Conservation (phyloP, 2,888 invertebrate genomes). For the Dryococelus australis region DNA sequence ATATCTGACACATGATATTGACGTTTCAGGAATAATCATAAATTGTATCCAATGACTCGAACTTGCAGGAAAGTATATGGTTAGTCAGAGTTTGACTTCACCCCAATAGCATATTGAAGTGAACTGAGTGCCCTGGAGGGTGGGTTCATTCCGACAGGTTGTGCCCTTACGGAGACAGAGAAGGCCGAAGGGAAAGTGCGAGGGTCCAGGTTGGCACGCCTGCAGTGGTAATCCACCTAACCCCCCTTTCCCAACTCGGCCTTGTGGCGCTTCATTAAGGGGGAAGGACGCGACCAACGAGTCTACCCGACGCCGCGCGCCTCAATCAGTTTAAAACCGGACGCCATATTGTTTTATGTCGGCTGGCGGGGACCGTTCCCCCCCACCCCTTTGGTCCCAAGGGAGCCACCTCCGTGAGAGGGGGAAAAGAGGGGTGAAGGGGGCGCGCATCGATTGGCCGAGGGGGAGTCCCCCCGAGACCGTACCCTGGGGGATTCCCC, state of each 20-base stretch:
- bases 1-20: no score
- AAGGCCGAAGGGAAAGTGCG: not conserved
- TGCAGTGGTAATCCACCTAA: constrained; percentile 11
- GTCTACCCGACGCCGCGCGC: constrained; percentile 19
- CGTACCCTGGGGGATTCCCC: constrained; percentile 26
- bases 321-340: constrained; percentile 46
- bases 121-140: no score
- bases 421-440: constrained; percentile 24
- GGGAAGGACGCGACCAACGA: not conserved
- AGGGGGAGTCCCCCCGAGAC: constrained; percentile 29
- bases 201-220: constrained; percentile 22
- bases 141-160: no score
- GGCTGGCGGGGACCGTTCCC: constrained; percentile 35
- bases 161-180: not conserved
- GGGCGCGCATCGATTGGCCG: constrained; percentile 43
- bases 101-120: no score
- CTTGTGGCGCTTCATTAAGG: constrained; percentile 41
- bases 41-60: no score
- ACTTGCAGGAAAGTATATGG: no score
- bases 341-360: constrained; percentile 47
- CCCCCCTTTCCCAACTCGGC: not conserved
- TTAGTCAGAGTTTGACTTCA: no score
- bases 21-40: no score
- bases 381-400: not conserved
- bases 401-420: no score